phyloP scores from a whole-genome alignment of 2,797 vertebrate genomes.

The Distichodus sexfasciatus region DNA sequence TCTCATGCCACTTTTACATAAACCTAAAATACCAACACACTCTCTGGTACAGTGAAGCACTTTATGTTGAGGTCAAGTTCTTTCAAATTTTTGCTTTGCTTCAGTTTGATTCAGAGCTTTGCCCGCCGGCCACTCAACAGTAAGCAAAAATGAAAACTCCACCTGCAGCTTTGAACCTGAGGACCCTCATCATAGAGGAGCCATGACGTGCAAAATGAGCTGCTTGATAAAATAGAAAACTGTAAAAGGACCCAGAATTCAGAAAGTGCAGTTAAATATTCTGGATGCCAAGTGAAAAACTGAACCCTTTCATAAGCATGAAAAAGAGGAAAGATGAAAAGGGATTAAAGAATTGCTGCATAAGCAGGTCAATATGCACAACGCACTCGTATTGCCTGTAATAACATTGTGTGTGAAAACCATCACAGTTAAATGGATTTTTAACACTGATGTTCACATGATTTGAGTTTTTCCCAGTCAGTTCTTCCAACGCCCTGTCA shows the following conservation, averaged over 20 bases:
- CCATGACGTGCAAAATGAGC: not conserved
- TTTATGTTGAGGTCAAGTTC: not conserved
- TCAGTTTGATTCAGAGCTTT: not conserved
- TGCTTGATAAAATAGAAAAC: not conserved
- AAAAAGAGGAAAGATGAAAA: not conserved
- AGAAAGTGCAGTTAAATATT: not conserved
- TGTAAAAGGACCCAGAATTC: too few species aligned
- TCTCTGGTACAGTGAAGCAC: not conserved
- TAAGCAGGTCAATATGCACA: not conserved
- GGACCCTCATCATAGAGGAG: not conserved
- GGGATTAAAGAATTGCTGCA: not conserved
- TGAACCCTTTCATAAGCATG: not conserved
- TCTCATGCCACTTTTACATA: not conserved
- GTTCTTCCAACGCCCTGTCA: too few species aligned
- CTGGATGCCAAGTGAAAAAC: not conserved
- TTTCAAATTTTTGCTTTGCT: not conserved
- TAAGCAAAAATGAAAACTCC: not conserved
- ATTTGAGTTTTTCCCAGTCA: too few species aligned
- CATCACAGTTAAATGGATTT: too few species aligned
- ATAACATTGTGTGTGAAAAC: too few species aligned
- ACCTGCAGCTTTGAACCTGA: not conserved
- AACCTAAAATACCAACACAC: not conserved
- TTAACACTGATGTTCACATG: too few species aligned
- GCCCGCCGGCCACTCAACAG: conserved; percentile 1
- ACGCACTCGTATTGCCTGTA: too few species aligned